Evolutionary conservation across 2,113 vertebrate species (phyloP), one percentile per base, ranked within the genome.

Genomic region (Pogona vitticeps): DNA sequence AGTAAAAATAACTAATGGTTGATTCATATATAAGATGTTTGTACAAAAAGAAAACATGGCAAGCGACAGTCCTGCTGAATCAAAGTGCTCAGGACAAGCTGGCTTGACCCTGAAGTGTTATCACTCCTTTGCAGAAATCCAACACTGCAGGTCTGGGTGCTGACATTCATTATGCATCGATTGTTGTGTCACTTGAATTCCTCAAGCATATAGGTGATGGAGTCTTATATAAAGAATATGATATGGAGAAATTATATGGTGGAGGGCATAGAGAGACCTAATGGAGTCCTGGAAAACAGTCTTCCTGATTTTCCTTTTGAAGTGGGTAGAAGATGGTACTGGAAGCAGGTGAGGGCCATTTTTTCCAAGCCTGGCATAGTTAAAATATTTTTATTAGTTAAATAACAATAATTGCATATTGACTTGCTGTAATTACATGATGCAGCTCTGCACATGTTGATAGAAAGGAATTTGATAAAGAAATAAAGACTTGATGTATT

Each of bases 1-100:
- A 95, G 93, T 82, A 0, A 88, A 81, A 91, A 95, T 97, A 98
- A 98, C 98, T 97, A 98, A 97, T 91, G 82, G 94, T 93, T 95
- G 96, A 97, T 97, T 97, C 97, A 96, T 97, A 97, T 96, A 96
- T 92, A 90, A 90, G 90, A 92, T 91, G 93, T 93, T 94, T 94
- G 92, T 90, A 93, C 91, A 91, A 67, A 73, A 82, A 92, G 76
- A 78, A 85, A 70, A 76, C 88, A 26, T 12, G 40, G 58, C 31
- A 36, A 56, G 85, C 61, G 82, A 0, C 0, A 58, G 56, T 84
- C 84, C 79, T 67, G 38, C 20, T 1, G 36, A 13, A n/a, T 1
- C 0, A 0, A 71, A 59, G 38, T 58, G 46, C 85, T 88, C 40
- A 20, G 3, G 20, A 42, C 17, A 52, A 52, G 46, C 46, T 52